A percentile compares a stretch with the other conserved stretches of the same genome.
Evolutionary conservation across 2,888 invertebrate genomes (phyloP).

Genomic region (Amphiduros pacificus): DNA sequence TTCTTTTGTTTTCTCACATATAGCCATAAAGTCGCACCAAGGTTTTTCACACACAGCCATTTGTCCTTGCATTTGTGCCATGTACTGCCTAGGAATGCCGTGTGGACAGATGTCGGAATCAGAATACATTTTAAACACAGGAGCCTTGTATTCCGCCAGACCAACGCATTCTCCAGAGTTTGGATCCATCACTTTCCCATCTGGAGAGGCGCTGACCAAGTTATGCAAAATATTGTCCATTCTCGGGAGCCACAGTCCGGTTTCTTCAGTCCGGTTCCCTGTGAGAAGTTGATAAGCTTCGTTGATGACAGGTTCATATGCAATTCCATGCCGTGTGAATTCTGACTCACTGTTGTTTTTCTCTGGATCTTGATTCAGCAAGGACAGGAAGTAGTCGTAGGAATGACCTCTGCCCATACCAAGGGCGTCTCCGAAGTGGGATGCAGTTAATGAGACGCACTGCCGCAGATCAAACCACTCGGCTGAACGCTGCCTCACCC

Average conservation of each 20-base stretch:
- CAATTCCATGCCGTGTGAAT: conserved; percentile 32
- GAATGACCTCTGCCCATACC: conserved; percentile 41
- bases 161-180: conserved; percentile 25
- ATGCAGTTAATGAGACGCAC: conserved; percentile 38
- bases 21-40: conserved; percentile 49
- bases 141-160: conserved; percentile 44
- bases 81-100: conserved; percentile 41
- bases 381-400: conserved; percentile 37
- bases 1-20: conserved; percentile 38
- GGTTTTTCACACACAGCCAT: conserved; percentile 37
- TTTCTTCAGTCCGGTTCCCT: conserved; percentile 31
- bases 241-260: conserved; percentile 41
- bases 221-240: conserved; percentile 29
- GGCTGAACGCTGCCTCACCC: conserved; percentile 35
- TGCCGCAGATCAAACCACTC: conserved; percentile 39
- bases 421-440: conserved; percentile 42
- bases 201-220: conserved; percentile 41
- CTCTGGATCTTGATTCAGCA: conserved; percentile 22
- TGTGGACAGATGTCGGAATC: conserved; percentile 7
- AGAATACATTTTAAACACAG: conserved; percentile 35
- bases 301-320: conserved; percentile 35
- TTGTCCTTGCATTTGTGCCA: conserved; percentile 49
- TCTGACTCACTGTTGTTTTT: conserved; percentile 17
- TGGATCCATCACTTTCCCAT: conserved; percentile 34
- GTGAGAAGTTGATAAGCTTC: conserved; percentile 43